Conservation (phyloP, 1,140 invertebrate genomes). For the Eriosoma lanigerum region DNA sequence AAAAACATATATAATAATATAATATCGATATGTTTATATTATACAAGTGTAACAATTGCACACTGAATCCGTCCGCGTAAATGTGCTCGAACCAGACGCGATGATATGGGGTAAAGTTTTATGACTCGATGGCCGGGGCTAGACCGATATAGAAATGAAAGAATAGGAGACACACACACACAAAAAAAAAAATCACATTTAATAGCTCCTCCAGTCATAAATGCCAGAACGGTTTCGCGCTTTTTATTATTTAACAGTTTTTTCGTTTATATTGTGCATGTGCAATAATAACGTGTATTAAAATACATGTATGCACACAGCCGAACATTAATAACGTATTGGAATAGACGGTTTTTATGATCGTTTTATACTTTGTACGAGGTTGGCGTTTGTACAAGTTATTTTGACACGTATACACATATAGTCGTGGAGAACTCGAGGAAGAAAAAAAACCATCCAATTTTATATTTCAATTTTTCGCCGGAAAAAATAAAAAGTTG, state of each 20-base stretch:
- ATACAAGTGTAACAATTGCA: too few species aligned
- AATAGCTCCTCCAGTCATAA: slow-evolving; percentile 24
- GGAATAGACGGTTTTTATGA: slow-evolving; percentile 26
- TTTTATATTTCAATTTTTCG: slow-evolving; percentile 17
- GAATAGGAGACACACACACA: not conserved
- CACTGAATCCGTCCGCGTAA: not conserved
- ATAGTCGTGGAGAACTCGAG: not conserved
- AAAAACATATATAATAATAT: too few species aligned
- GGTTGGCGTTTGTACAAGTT: not conserved
- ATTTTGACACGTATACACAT: slow-evolving; percentile 3
- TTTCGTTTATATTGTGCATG: slow-evolving; percentile 22
- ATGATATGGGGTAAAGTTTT: not conserved
- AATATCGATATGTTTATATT: too few species aligned
- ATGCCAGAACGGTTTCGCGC: slow-evolving; percentile 26
- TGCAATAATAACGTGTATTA: not conserved
- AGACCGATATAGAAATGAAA: not conserved
- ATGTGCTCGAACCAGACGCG: not conserved
- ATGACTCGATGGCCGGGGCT: not conserved
- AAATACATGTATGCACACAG: not conserved
- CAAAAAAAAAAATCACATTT: slow-evolving; percentile 23
- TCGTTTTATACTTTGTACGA: slow-evolving; percentile 21
- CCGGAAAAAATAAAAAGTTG: not conserved
- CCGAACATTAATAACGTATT: slow-evolving; percentile 30
- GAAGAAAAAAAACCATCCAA: not conserved
- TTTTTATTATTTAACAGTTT: slow-evolving; percentile 48